Evolutionary conservation across 2,888 invertebrate species (phyloP).

Genomic region (Troides oblongomaculatus): DNA sequence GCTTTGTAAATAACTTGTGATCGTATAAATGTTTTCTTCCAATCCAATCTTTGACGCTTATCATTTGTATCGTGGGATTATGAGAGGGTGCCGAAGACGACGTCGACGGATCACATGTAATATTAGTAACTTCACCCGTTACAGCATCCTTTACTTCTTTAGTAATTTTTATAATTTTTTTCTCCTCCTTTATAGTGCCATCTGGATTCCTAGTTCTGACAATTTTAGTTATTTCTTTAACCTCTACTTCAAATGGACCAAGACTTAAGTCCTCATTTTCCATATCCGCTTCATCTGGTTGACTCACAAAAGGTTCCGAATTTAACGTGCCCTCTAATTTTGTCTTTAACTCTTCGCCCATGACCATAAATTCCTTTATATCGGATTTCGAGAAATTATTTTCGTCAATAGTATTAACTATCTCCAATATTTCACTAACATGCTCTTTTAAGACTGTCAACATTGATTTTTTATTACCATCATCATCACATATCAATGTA

Average conservation of each 20-base stretch:
- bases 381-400: conserved; percentile 1
- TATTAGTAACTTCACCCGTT: conserved; percentile 25
- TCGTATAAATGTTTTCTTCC: conserved; percentile 1
- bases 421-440: conserved; percentile 20
- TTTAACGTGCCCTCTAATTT: conserved; percentile 18
- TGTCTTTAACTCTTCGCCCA: conserved; percentile 20
- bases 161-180: conserved; percentile 43
- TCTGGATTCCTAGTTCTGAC: conserved; percentile 44
- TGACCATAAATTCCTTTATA: conserved; percentile 11
- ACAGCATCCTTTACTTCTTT: conserved; percentile 39
- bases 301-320: conserved; percentile 2
- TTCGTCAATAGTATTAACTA: conserved; percentile 23
- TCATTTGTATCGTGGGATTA: conserved; percentile 23
- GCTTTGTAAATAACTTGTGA: background rate
- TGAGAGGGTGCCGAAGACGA: conserved; percentile 30
- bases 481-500: conserved; percentile 3
- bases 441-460: conserved; percentile 12
- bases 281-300: background rate
- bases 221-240: conserved; percentile 46
- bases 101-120: conserved; percentile 32
- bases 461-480: conserved; percentile 7
- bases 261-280: conserved; percentile 36
- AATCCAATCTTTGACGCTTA: conserved; percentile 10
- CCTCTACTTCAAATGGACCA: conserved; percentile 43
- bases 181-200: conserved; percentile 45